Conservation (phyloP, 2,888 invertebrate genomes). For the Zaprionus obscuricornis region DNA sequence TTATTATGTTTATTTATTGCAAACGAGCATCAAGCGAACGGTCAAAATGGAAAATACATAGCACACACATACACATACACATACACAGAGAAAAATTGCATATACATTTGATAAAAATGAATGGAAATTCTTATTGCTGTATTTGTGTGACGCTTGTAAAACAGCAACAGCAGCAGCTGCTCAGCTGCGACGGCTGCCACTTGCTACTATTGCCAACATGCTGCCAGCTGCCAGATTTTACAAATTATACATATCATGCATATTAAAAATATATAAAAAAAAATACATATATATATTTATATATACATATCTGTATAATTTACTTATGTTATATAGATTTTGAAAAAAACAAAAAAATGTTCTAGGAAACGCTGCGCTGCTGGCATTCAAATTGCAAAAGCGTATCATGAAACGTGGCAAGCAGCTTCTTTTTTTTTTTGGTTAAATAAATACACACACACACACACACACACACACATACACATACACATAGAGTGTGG, state of each 20-base stretch:
- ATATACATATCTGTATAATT: too few relatives aligned
- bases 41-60: slow-evolving; percentile 56
- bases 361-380: too few relatives aligned
- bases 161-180: neutral
- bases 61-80: slow-evolving; percentile 26
- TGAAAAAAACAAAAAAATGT: too few relatives aligned
- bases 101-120: slow-evolving; percentile 55
- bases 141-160: slow-evolving; percentile 13
- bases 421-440: too few relatives aligned
- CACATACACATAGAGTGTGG: too few relatives aligned
- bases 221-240: neutral
- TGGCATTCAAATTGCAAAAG: too few relatives aligned
- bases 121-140: slow-evolving; percentile 47
- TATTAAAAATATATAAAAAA: neutral
- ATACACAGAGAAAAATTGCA: slow-evolving; percentile 7
- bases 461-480: too few relatives aligned
- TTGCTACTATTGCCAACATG: too few relatives aligned
- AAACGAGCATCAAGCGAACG: slow-evolving; percentile 63
- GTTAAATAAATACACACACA: slow-evolving; percentile 37
- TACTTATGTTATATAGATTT: too few relatives aligned
- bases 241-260: neutral
- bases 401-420: too few relatives aligned
- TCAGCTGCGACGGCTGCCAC: too few relatives aligned
- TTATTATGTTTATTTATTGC: slow-evolving; percentile 77
- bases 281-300: too few relatives aligned